Conservation (phyloP, 2,113 vertebrate genomes). For the Pedetes capensis region DNA sequence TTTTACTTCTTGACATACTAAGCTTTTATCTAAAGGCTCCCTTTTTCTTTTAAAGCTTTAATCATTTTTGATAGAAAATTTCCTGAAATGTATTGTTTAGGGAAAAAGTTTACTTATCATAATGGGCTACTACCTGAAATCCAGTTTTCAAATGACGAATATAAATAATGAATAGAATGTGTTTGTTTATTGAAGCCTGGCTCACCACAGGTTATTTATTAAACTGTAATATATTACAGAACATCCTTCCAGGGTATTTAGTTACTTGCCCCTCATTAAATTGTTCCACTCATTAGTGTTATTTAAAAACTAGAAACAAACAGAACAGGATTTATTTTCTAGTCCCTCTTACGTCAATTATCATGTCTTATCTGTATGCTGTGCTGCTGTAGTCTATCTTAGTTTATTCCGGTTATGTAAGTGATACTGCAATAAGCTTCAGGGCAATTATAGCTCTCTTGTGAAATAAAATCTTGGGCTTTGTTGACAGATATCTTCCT, state of each 20-base stretch:
- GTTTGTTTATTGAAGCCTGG: neutral
- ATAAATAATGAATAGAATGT: neutral
- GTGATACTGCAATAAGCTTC: neutral
- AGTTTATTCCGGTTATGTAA: neutral
- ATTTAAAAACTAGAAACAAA: slow-evolving; percentile 29
- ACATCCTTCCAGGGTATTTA: neutral
- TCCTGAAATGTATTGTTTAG: neutral
- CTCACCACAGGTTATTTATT: neutral
- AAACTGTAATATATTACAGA: neutral
- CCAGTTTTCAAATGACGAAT: neutral
- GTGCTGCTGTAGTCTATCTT: neutral
- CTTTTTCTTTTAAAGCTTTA: neutral
- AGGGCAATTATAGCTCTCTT: neutral
- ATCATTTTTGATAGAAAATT: slow-evolving; percentile 6
- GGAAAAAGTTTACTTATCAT: neutral
- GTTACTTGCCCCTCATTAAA: neutral
- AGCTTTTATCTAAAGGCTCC: neutral
- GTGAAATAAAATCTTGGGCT: neutral
- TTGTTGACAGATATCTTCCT: slow-evolving; percentile 10
- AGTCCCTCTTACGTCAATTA: neutral
- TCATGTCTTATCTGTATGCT: neutral
- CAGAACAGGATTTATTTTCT: neutral
- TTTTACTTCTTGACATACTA: no score
- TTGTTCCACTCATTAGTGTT: neutral
- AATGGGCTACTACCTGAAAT: neutral